Evolutionary conservation across 2,888 invertebrate genomes (phyloP), one percentile per base, ranked within the genome.

Genomic region (Yponomeuta evonymella): DNA sequence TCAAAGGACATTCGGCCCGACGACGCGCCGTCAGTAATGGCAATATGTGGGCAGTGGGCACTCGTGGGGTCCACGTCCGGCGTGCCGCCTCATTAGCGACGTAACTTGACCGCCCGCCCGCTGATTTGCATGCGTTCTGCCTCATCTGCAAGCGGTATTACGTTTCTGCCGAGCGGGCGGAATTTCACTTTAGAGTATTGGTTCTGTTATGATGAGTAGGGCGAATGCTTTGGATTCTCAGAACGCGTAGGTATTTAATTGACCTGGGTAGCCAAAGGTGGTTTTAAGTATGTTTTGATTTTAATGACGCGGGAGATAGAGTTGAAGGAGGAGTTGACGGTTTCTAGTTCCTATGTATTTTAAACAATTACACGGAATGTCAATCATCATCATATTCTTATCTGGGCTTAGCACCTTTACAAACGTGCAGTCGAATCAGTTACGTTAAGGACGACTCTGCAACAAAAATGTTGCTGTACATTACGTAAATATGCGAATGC

Each of bases 81-180:
- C 84, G 85, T 87, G 85, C 84, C 84, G 82, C 83, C 85, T 88
- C 85, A 87, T 87, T 89, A 88, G 80, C 84, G 81, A 81, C 76
- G 81, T 82, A 83, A 81, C 81, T 79, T 81, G 72, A 72, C 67
- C 67, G 15, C 67, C 23, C 62, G 48, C 72, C 65, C 23, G n/a
- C 70, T 63, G 63, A 68, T 70, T 70, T 70, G 62, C 67, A 67
- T 48, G 67, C 51, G 29, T 70, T 67, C 66, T 36, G 51, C 15
- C 23, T n/a, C 29, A 23, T 71, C 65, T 58, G 70, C 48, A 70
- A 75, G 73, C 71, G 12, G 73, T 76, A 75, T 77, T 74, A 75
- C 74, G 70, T 67, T 68, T 68, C 68, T 15, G 51, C 51, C 4
- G 51, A 3, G 51, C 12, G 3, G 12, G 51, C 51, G 51, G 51